Evolutionary conservation across 2,797 vertebrate species (phyloP).

Genomic region (Nannoperca obscura): DNA sequence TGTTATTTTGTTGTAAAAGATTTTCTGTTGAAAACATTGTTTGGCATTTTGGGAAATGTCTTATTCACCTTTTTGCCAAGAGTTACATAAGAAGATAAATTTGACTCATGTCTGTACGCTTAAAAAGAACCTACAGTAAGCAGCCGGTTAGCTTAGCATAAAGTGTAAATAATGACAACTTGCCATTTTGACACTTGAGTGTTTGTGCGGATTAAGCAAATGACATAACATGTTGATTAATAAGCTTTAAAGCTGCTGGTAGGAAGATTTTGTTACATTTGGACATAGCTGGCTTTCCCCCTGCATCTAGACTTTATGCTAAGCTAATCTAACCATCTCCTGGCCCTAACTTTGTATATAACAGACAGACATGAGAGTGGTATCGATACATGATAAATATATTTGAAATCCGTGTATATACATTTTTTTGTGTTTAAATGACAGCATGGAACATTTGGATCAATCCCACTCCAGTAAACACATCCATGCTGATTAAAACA

Average conservation of each 20-base stretch:
- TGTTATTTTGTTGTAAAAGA: neutral
- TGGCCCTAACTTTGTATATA: neutral
- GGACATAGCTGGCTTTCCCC: neutral
- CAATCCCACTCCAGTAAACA: conserved; percentile 18
- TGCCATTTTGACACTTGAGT: neutral
- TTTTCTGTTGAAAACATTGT: neutral
- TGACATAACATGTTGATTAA: neutral
- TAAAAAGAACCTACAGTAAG: neutral
- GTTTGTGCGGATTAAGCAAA: neutral
- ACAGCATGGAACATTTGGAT: conserved; percentile 27
- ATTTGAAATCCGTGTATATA: conserved; percentile 14
- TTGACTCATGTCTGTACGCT: neutral
- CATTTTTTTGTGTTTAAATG: conserved; percentile 24
- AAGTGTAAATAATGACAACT: neutral
- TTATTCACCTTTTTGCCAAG: neutral
- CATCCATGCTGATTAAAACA: conserved; percentile 41
- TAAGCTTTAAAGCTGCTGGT: neutral
- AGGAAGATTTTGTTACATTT: neutral
- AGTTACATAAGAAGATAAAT: neutral
- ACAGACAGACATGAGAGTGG: neutral
- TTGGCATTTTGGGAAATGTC: neutral
- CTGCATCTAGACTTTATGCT: neutral
- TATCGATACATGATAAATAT: neutral
- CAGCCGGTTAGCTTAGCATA: neutral
- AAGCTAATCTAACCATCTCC: neutral